Base-by-base conservation (phyloP, 2,797 vertebrate genomes). In the Poeciliopsis presidionis region DNA sequence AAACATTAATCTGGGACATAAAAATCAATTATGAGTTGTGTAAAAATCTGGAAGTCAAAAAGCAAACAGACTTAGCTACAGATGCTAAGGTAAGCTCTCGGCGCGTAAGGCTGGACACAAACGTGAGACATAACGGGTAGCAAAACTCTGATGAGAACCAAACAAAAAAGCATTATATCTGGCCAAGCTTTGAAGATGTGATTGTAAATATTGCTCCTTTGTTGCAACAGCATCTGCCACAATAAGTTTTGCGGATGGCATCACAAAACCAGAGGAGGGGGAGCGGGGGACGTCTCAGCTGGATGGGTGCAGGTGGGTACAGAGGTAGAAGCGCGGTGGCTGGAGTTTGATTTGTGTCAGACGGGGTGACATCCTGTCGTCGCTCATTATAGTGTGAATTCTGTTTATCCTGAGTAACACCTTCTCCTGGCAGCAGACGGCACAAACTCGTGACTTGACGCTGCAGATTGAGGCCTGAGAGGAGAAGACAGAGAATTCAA, bases 311-410 rank as follows among this genome's bases (percentile, higher is more conserved):
- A 93, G 90, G 88, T 91, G 92, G 93, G 91, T 86, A 90, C 88
- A 81, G 80, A 86, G 88, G 89, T 81, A 79, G 83, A 74, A 79
- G 82, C 72, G 41, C 8, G 76, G 43, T 47, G 85, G 78, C 73
- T 75, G 82, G 83, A 78, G 84, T 83, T 91, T 94, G 94, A 94
- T 94, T 91, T 85, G 47, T 74, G 59, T 46, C 78, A 91, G 81
- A 86, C 86, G 79, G 78, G 70, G 76, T 92, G 87, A 91, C 46
- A 69, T 86, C 88, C 87, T 93, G 70, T 79, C 83, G 87, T 84
- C 89, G 90, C 91, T 89, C 78, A 91, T 95, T 94, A 93, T 79
- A 88, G 84, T 91, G 89, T 93, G 91, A 91, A 92, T 89, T 86
- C 73, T 74, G 85, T 85, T 84, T 81, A 83, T 85, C 85, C 79